Base-by-base conservation (phyloP, 2,888 invertebrate genomes). In the Autographa gamma region DNA sequence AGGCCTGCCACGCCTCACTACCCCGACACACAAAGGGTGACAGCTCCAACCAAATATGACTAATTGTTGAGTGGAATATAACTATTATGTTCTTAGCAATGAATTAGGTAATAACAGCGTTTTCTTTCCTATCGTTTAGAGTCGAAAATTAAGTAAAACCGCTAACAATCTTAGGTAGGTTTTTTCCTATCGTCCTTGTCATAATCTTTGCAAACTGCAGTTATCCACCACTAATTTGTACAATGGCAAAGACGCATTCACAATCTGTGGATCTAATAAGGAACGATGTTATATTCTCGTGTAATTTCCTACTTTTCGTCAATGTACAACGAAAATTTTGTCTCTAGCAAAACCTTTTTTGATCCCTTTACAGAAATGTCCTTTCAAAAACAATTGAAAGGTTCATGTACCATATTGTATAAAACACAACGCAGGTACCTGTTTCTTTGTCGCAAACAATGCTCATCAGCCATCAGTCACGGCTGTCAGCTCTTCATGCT, bases 1-100 rank as follows among this genome's bases (percentile, higher is more conserved):
- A 67, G 89, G 87, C 84, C 83, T 81, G 81, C 74, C 85, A 91
- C 89, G 92, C 89, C 85, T 90, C 90, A 90, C 66, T 73, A 74
- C 68, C 61, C 58, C 66, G 18, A 52, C 48, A 69, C 65, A 84
- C 76, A 82, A 83, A 77, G 71, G 71, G 74, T 77, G 75, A 68
- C 80, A 77, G 69, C 56, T 64, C 62, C 68, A 69, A 59, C 70
- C 74, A 73, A 76, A 80, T 79, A 74, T 76, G 60, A 77, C 64
- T 73, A 81, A 81, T 76, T 79, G 64, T 64, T 68, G 69, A 16
- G 8, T 16, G 31, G 16, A 5, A 56, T 19, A 56, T 2, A 13
- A 18, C 54, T 9, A 54, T 54, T 9, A 54, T 54, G 11, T n/a
- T 16, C 48, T 4, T 19, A 52, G 18, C 52, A 18, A 52, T n/a